A percentile compares a stretch with the other conserved stretches of the same genome.
These are phyloP conservation scores for Perizoma affinitatum DNA, from an alignment of 2,888 invertebrate species.

Conservation along the genomic window DNA sequence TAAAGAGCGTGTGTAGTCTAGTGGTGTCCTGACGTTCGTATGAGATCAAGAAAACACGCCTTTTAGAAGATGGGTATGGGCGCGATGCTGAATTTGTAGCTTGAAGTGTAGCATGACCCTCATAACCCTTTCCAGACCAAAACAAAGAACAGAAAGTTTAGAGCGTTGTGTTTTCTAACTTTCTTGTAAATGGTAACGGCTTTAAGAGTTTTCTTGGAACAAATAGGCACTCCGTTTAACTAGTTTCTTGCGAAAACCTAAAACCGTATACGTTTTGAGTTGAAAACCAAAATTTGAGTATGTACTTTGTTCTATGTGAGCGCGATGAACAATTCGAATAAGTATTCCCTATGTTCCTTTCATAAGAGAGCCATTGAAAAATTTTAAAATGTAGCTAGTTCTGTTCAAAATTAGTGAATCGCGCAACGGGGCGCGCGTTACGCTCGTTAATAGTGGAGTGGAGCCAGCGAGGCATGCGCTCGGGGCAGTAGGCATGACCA, in stretches of 20 bases:
- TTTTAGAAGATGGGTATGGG: no score
- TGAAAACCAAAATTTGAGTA: constrained; percentile 1
- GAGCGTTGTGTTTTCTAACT: constrained; percentile 9
- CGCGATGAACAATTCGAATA: neutral
- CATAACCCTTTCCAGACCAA: constrained; percentile 3
- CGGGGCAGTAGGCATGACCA: constrained; percentile 9
- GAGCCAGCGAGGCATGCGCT: constrained; percentile 3
- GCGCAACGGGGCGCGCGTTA: neutral
- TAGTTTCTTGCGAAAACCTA: constrained; percentile 5
- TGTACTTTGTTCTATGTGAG: neutral
- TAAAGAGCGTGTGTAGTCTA: no score
- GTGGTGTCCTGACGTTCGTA: no score
- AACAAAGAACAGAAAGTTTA: constrained; percentile 10
- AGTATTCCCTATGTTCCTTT: no score
- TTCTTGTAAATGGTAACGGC: constrained; percentile 10
- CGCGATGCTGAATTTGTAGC: no score
- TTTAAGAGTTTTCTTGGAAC: constrained; percentile 15
- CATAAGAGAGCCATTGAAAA: neutral
- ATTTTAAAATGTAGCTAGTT: neutral
- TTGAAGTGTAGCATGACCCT: no score
- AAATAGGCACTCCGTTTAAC: constrained; percentile 16
- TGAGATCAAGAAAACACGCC: no score
- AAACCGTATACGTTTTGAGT: constrained; percentile 13
- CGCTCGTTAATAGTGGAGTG: constrained; percentile 8
- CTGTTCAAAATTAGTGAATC: constrained; percentile 4